A percentile compares a stretch with the other conserved stretches of the same genome.
Evolutionary conservation across 2,888 invertebrate genomes (phyloP).

Genomic region (Scelioninae gen. 2): DNA sequence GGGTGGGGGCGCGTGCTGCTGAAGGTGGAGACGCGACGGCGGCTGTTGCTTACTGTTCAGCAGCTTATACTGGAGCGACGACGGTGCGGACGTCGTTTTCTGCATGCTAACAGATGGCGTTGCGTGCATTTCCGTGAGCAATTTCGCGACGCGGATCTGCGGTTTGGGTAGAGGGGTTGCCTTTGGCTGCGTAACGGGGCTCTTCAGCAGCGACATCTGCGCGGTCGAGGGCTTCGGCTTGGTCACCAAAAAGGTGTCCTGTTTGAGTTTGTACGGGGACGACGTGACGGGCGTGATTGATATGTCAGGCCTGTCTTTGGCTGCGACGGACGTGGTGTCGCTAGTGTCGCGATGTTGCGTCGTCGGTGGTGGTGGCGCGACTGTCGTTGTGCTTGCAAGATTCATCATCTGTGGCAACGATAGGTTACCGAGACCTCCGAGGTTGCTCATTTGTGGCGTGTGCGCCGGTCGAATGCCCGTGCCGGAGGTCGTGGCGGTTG

Average conservation of each 20-base stretch:
- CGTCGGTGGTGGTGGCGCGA: slow-evolving; percentile 42
- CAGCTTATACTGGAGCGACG: slow-evolving; percentile 70
- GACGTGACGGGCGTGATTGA: slow-evolving; percentile 73
- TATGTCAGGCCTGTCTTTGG: slow-evolving; percentile 76
- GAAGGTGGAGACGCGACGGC: slow-evolving; percentile 47
- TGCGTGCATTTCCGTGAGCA: slow-evolving; percentile 64
- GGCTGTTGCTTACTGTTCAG: slow-evolving; percentile 70
- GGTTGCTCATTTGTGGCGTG: slow-evolving; percentile 64
- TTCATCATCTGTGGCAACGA: slow-evolving; percentile 67
- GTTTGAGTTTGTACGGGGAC: slow-evolving; percentile 63
- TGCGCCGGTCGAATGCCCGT: slow-evolving; percentile 37
- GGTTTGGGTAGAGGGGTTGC: slow-evolving; percentile 61
- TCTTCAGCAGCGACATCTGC: slow-evolving; percentile 69
- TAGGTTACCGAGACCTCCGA: slow-evolving; percentile 65
- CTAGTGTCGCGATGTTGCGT: slow-evolving; percentile 48
- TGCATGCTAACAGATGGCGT: slow-evolving; percentile 61
- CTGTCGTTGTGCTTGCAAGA: slow-evolving; percentile 63
- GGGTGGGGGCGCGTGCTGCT: slow-evolving; percentile 61
- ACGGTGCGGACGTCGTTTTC: slow-evolving; percentile 49
- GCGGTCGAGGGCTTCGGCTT: slow-evolving; percentile 59
- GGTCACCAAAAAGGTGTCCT: slow-evolving; percentile 9
- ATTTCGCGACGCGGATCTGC: slow-evolving; percentile 70
- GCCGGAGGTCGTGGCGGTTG: slow-evolving; percentile 61
- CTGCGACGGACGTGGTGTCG: slow-evolving; percentile 60
- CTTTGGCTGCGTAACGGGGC: slow-evolving; percentile 60